Evolutionary conservation across 2,888 invertebrate genomes (phyloP), one percentile per base, ranked within the genome.

Genomic region (Machimus rusticus): DNA sequence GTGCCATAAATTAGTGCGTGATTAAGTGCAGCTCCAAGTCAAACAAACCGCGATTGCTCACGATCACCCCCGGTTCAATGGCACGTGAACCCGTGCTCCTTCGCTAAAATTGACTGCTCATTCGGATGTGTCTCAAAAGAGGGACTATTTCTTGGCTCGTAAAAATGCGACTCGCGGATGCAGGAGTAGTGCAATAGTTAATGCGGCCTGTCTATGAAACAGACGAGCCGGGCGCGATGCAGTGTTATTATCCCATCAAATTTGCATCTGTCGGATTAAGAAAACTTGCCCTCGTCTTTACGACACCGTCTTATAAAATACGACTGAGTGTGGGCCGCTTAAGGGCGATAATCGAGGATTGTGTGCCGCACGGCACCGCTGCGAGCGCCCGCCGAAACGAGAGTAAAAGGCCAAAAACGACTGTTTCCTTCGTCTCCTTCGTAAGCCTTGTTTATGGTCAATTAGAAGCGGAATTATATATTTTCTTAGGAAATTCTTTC

Each of bases 371-470:
- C 51, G 16, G 28, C 66, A 8, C 28, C 2, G 43, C 43, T 55
- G 23, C 19, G n/a, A 57, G 14, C 82, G 34, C 57, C 37, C 66
- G 31, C 34, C 74, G 8, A 37, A 76, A 76, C 37, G 19, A 34
- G 66, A 66, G 76, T 39, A 76, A 34, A 76, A 39, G 23, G 34
- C 57, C 34, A 57, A 82, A 82, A 55, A 66, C 66, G 66, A 66
- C 9, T 12, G 66, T 66, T 66, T 66, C 46, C 55, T 31, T 34
- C 82, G 57, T 82, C 57, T 82, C 57, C 31, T 31, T n/a, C 76
- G 86, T 88, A 88, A 88, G 86, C 87, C 88, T 88, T 87, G 74
- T 88, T 88, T 88, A 88, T 87, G 88, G 84, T 87, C 88, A 86
- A 87, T 88, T 88, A 86, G 77, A 85, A 57, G 31, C 14, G 46